Conservation (phyloP, 2,797 vertebrate genomes). For the Sciurus vulgaris region DNA sequence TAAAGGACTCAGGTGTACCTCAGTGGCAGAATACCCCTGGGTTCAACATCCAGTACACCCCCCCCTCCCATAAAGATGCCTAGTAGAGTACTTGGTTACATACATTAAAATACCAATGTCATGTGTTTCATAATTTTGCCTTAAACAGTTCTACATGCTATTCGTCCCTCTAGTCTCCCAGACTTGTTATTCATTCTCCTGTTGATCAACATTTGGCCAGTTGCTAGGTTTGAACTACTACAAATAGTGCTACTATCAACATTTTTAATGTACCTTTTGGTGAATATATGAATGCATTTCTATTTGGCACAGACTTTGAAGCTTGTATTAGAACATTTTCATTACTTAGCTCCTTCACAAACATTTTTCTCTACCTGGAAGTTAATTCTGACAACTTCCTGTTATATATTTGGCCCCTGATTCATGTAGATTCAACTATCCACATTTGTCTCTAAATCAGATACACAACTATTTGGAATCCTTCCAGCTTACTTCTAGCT, state of each 20-base stretch:
- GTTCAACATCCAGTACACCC: background rate
- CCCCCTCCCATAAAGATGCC: background rate
- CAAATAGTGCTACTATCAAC: background rate
- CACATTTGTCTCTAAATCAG: constrained; percentile 65
- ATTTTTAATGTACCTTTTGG: constrained; percentile 45
- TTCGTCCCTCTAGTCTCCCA: background rate
- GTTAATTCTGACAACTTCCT: constrained; percentile 16
- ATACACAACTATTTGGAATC: constrained; percentile 42
- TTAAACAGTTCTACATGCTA: constrained; percentile 46
- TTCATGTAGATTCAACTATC: background rate
- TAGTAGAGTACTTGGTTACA: background rate
- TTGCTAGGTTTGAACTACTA: constrained; percentile 22
- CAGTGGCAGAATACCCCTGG: background rate
- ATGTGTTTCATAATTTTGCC: background rate
- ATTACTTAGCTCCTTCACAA: constrained; percentile 28
- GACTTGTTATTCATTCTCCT: background rate
- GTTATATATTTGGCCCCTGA: background rate
- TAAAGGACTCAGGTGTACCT: background rate
- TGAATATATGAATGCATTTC: constrained; percentile 33
- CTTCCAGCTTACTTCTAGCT: constrained; percentile 32
- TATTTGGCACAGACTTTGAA: constrained; percentile 35
- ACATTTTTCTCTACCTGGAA: constrained; percentile 31
- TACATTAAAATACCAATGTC: constrained; percentile 17
- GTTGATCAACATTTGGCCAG: background rate
- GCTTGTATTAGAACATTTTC: constrained; percentile 48